A percentile compares a stretch with the other conserved stretches of the same genome.
Conservation (phyloP, 2,797 vertebrate species). For the Pangasius krempfi region DNA sequence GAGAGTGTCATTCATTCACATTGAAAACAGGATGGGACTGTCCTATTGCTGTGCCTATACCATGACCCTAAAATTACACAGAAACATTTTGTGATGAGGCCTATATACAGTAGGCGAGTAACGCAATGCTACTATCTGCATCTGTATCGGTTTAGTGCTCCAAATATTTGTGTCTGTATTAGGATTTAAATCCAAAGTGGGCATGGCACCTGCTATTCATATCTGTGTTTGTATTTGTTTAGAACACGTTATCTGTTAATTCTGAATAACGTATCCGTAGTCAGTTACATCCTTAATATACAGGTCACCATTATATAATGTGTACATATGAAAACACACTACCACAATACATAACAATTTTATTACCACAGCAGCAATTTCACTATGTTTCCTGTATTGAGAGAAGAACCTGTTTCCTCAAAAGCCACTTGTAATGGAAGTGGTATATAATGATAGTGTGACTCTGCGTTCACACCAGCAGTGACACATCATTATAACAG, state of each 20-base stretch:
- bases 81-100: neutral
- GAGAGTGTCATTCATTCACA: slow-evolving; percentile 42
- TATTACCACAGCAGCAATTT: neutral
- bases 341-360: neutral
- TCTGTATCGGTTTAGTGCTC: neutral
- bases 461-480: neutral
- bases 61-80: neutral
- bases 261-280: neutral
- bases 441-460: neutral
- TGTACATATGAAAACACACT: neutral
- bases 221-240: neutral
- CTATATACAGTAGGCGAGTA: neutral
- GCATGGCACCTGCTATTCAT: neutral
- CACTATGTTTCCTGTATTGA: neutral
- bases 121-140: neutral
- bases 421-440: neutral
- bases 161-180: neutral
- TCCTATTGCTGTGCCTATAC: neutral
- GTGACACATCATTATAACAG: neutral
- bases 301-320: neutral
- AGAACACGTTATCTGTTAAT: neutral
- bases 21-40: slow-evolving; percentile 37
- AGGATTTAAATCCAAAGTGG: neutral
- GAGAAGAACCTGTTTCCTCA: neutral
- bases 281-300: neutral